These are phyloP conservation scores for Digitonthophagus gazella DNA, from an alignment of 2,888 invertebrate species.

Conservation along the genomic window DNA sequence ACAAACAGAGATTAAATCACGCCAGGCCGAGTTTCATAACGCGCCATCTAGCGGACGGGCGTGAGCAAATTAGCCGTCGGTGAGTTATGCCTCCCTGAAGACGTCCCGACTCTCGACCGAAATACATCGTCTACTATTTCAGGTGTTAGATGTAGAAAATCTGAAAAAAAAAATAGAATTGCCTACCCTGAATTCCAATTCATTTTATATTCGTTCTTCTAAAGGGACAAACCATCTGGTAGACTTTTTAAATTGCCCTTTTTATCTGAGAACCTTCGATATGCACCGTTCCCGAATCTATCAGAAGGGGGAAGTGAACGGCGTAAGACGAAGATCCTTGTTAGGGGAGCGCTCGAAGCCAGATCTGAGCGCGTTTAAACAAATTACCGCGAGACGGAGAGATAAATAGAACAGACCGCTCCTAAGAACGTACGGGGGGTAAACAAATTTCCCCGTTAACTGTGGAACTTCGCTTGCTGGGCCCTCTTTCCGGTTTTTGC, in stretches of 20 bases:
- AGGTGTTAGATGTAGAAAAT: background rate
- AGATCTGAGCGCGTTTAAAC: conserved; percentile 35
- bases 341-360: conserved; percentile 3
- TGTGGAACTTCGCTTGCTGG: conserved; percentile 3
- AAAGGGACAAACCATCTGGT: background rate
- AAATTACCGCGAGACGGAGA: conserved; percentile 32
- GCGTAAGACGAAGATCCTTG: background rate
- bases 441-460: conserved; percentile 28
- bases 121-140: background rate
- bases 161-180: background rate
- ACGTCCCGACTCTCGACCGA: background rate
- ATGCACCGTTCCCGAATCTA: background rate
- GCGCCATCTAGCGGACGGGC: background rate
- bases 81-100: background rate
- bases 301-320: background rate
- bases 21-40: conserved; percentile 6
- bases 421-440: conserved; percentile 28
- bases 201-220: background rate
- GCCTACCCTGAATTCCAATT: background rate
- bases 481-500: background rate
- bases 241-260: background rate
- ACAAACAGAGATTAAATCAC: conserved; percentile 17
- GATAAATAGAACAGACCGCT: conserved; percentile 33
- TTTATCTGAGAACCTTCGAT: background rate
- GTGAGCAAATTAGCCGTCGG: background rate